Base-by-base conservation (phyloP, 2,888 invertebrate species). In the Lypha dubia region DNA sequence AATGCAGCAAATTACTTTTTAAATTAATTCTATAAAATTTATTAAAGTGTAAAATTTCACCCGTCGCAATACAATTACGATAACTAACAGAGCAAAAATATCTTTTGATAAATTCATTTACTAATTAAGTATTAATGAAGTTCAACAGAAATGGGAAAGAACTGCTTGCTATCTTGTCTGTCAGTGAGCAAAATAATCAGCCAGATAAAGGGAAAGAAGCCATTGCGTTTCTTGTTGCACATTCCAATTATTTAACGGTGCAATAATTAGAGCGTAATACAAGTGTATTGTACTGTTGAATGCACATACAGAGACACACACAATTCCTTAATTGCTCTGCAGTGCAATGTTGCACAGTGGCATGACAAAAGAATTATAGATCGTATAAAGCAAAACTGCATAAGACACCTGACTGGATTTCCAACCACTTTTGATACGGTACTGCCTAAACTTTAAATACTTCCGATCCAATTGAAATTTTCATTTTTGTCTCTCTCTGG, bases 211-310 rank as follows among this genome's bases (percentile, higher is more conserved):
- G 9, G 58, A 71, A 58, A 44, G 56, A 11, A 60, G 49, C 38
- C 22, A 24, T 35, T 63, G 9, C 63, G 38, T 68, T 58, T 68
- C 24, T 46, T 60, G 24, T 38, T 67, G 15, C 58, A 46, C 9
- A 17, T 35, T 49, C 49, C 11, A 28, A 28, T 22, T 24, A 58
- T 32, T 32, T 75, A 11, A 56, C n/a, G 56, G 44, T 13, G 44
- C 44, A 67, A 32, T 56, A 35, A 32, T 67, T 67, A 76, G 67
- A 56, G 11, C 11, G 22, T 35, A 76, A 67, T 35, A 65, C 44
- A 65, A 67, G 56, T 58, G 65, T 35, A 56, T 58, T 56, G 65
- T 35, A 75, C 22, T 56, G 53, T n/a, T n/a, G n/a, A n/a, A n/a
- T n/a, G 38, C 24, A 20, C 41, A 28, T 6, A 17, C 13, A 35